Evolutionary conservation across 2,113 vertebrate species (phyloP).

Genomic region (Malurus melanocephalus): DNA sequence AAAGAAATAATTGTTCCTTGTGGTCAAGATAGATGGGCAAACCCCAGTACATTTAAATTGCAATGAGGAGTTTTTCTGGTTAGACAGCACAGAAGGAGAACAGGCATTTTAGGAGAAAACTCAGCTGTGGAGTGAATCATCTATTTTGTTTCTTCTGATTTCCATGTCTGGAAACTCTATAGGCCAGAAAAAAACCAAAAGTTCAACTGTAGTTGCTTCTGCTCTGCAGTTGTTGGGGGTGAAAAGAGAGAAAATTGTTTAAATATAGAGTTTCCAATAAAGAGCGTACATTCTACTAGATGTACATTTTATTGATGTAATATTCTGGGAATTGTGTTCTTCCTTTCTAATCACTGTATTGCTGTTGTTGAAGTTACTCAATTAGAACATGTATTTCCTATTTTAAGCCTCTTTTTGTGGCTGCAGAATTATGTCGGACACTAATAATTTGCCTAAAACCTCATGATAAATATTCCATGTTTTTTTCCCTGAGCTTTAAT

Average conservation of each 20-base stretch:
- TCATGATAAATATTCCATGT: background rate
- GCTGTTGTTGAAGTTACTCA: background rate
- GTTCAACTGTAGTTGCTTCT: background rate
- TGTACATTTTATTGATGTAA: background rate
- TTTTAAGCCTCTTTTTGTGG: background rate
- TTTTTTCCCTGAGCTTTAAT: conserved; percentile 32
- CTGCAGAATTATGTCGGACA: conserved; percentile 3
- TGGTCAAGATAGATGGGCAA: background rate
- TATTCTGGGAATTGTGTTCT: background rate
- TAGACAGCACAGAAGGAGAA: background rate
- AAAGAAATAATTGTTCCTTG: background rate
- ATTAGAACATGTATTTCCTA: background rate
- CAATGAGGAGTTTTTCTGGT: background rate
- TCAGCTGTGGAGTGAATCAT: background rate
- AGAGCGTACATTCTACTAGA: background rate
- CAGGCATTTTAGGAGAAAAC: background rate
- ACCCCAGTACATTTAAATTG: background rate
- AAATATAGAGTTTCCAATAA: background rate
- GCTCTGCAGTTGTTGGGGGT: background rate
- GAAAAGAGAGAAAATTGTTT: background rate
- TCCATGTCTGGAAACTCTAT: background rate
- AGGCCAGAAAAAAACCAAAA: background rate
- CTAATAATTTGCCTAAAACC: conserved; percentile 14
- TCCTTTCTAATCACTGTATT: background rate
- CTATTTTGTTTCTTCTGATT: background rate